Percentiles rank a stretch among this genome's conserved stretches.
phyloP scores from a whole-genome alignment of 2,797 vertebrate species.

The Chelon labrosus region DNA sequence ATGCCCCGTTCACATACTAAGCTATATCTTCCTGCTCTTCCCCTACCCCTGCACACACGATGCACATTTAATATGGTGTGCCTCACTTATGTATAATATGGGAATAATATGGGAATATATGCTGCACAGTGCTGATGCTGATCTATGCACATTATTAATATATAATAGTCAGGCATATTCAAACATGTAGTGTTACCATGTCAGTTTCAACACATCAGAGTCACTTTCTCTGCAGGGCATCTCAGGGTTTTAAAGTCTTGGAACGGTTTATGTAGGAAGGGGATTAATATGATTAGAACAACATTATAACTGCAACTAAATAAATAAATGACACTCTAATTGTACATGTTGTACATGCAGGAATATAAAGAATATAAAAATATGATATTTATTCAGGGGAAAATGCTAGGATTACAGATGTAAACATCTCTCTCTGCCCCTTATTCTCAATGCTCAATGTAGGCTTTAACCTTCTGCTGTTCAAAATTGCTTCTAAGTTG shows the following conservation, averaged over 20 bases:
- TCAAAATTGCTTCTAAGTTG: not conserved
- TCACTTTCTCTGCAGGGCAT: conserved; percentile 5
- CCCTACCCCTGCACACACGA: not conserved
- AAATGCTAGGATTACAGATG: not conserved
- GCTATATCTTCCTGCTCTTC: conserved; percentile 28
- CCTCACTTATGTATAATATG: conserved; percentile 13
- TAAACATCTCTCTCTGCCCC: conserved; percentile 2
- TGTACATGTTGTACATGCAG: not conserved
- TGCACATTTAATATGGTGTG: conserved; percentile 54
- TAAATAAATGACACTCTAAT: not conserved
- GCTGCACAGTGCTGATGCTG: conserved; percentile 34
- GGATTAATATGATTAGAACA: not conserved
- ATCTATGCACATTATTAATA: conserved; percentile 22
- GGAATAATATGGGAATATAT: not conserved
- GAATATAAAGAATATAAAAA: not conserved
- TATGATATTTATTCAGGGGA: not conserved
- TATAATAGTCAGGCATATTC: not conserved
- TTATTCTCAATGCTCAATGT: not conserved
- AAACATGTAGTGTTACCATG: not conserved
- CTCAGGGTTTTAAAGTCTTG: not conserved
- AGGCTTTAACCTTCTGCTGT: not conserved
- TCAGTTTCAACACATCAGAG: conserved; percentile 6
- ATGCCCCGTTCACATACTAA: conserved; percentile 30
- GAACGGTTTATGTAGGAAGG: not conserved
- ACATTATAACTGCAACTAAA: not conserved